Evolutionary conservation across 2,888 invertebrate genomes (phyloP).

Genomic region (Lasioglossum marginatum): DNA sequence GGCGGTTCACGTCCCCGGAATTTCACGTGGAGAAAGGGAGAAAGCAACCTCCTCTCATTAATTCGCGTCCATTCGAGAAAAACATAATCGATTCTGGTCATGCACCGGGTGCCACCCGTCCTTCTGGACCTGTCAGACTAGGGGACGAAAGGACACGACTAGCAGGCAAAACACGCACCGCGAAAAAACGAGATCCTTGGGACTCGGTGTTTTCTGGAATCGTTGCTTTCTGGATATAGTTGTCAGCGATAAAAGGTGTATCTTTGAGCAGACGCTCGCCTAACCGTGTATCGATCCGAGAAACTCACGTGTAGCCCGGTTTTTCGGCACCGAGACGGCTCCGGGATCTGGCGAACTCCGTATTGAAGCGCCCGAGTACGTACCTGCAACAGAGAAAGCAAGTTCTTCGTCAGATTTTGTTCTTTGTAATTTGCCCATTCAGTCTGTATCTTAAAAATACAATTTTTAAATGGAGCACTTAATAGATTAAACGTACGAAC

Average conservation of each 20-base stretch:
- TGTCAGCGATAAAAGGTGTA: slow-evolving; percentile 50
- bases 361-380: neutral
- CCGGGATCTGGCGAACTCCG: neutral
- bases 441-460: neutral
- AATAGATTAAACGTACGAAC: neutral
- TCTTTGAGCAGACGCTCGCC: slow-evolving; percentile 8
- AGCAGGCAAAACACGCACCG: slow-evolving; percentile 37
- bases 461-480: too few relatives aligned
- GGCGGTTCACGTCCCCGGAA: slow-evolving; percentile 38
- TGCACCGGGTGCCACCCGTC: slow-evolving; percentile 48
- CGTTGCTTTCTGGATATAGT: slow-evolving; percentile 45
- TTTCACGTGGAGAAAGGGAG: slow-evolving; percentile 52
- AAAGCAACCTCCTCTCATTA: slow-evolving; percentile 53
- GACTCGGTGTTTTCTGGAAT: slow-evolving; percentile 49
- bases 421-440: neutral
- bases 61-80: slow-evolving; percentile 64
- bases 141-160: slow-evolving; percentile 23
- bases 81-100: slow-evolving; percentile 66
- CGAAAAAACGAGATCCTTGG: slow-evolving; percentile 43
- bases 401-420: slow-evolving; percentile 11
- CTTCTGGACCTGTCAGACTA: slow-evolving; percentile 16
- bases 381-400: slow-evolving; percentile 46
- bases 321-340: too few relatives aligned
- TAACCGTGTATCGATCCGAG: slow-evolving; percentile 7
- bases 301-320: slow-evolving; percentile 13